Percentiles rank a stretch among this genome's conserved stretches.
phyloP scores from a whole-genome alignment of 2,113 vertebrate species.

The Melanerpes formicivorus region DNA sequence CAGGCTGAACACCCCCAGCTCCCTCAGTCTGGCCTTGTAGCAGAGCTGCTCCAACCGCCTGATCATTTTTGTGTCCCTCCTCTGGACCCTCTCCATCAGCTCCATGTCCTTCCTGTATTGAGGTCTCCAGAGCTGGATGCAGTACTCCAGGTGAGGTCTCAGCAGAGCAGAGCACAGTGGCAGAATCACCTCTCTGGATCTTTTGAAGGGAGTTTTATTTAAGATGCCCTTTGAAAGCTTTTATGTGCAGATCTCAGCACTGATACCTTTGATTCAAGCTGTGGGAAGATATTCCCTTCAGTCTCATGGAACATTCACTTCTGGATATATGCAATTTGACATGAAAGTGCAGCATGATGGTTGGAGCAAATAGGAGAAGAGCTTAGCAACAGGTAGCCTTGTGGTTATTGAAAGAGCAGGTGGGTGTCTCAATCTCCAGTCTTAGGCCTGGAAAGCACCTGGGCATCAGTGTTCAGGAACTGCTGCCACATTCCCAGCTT shows the following conservation, averaged over 20 bases:
- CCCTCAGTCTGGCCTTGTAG: too few relatives aligned
- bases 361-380: neutral
- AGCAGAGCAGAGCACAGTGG: too few relatives aligned
- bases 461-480: neutral
- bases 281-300: neutral
- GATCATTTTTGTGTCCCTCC: too few relatives aligned
- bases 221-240: neutral
- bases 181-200: too few relatives aligned
- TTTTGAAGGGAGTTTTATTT: neutral
- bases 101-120: too few relatives aligned
- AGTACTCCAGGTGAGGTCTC: too few relatives aligned
- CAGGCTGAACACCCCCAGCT: too few relatives aligned
- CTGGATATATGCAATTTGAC: neutral
- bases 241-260: neutral
- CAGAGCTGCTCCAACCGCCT: too few relatives aligned
- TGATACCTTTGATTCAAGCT: neutral
- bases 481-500: neutral
- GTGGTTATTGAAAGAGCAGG: too few relatives aligned
- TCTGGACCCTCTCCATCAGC: too few relatives aligned
- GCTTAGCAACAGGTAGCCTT: neutral
- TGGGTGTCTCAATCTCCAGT: too few relatives aligned
- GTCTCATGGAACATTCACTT: neutral
- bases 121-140: too few relatives aligned
- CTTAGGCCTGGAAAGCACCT: neutral
- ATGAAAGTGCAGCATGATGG: neutral